Percentiles rank a stretch among this genome's conserved stretches.
phyloP scores from a whole-genome alignment of 2,888 invertebrate genomes.

The Thymelicus acteon region DNA sequence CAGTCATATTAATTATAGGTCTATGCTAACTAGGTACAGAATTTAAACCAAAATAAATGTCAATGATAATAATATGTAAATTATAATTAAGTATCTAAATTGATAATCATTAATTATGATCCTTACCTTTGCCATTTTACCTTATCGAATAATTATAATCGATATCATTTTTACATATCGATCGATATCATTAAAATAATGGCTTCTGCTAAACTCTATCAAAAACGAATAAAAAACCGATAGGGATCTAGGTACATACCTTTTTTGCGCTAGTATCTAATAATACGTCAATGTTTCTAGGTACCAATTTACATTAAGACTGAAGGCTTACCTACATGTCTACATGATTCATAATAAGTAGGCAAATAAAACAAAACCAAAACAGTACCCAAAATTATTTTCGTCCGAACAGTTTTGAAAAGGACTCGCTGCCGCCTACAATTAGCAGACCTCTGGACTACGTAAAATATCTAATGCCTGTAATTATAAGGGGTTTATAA shows the following conservation, averaged over 20 bases:
- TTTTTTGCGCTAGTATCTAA: too few relatives aligned
- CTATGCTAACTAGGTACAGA: too few relatives aligned
- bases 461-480: conserved; percentile 73
- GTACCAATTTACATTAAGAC: not conserved
- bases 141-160: too few relatives aligned
- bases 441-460: conserved; percentile 74
- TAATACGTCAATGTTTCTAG: not conserved
- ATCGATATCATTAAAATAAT: too few relatives aligned
- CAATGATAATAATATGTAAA: too few relatives aligned
- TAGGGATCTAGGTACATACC: not conserved
- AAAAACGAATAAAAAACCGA: too few relatives aligned
- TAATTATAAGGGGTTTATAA: conserved; percentile 75
- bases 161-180: not conserved
- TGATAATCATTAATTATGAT: too few relatives aligned
- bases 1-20: too few relatives aligned
- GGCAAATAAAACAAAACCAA: conserved; percentile 5
- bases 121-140: too few relatives aligned
- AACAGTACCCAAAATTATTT: conserved; percentile 10
- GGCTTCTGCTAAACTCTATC: too few relatives aligned
- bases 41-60: too few relatives aligned
- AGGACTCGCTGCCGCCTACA: conserved; percentile 60
- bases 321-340: not conserved
- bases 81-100: too few relatives aligned
- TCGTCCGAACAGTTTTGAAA: conserved; percentile 21
- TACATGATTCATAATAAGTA: not conserved